Conservation (phyloP, 2,888 invertebrate genomes). For the Synanthedon formicaeformis region DNA sequence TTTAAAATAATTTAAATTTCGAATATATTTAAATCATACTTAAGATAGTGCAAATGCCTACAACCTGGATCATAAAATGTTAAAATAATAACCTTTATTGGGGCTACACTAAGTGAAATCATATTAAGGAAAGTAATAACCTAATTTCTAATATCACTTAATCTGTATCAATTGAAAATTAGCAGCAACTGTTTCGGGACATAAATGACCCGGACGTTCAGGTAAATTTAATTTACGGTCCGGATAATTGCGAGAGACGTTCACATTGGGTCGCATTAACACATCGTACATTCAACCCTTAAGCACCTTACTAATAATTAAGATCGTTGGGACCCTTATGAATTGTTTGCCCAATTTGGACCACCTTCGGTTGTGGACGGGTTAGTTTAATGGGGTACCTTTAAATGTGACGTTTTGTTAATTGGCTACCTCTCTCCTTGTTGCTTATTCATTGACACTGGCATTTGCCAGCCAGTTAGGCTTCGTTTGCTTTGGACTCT, state of each 20-base stretch:
- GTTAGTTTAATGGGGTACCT: constrained; percentile 24
- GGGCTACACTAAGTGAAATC: too few relatives aligned
- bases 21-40: too few relatives aligned
- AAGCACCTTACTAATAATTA: constrained; percentile 66
- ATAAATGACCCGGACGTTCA: constrained; percentile 33
- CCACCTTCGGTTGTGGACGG: constrained; percentile 34
- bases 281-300: constrained; percentile 63
- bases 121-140: too few relatives aligned
- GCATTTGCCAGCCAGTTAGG: neutral
- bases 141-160: neutral
- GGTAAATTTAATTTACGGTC: constrained; percentile 63
- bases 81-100: too few relatives aligned
- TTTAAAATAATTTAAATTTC: too few relatives aligned
- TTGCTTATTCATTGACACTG: constrained; percentile 6
- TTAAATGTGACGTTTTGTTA: constrained; percentile 31
- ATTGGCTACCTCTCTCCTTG: constrained; percentile 1
- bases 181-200: constrained; percentile 14
- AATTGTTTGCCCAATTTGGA: constrained; percentile 27
- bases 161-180: neutral
- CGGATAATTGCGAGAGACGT: constrained; percentile 48
- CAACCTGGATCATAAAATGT: too few relatives aligned
- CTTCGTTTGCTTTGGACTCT: too few relatives aligned
- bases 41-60: too few relatives aligned
- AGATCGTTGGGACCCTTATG: constrained; percentile 40
- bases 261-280: constrained; percentile 54